These are phyloP conservation scores for Onchidella celtica DNA, from an alignment of 2,888 invertebrate genomes.

Conservation along the genomic window DNA sequence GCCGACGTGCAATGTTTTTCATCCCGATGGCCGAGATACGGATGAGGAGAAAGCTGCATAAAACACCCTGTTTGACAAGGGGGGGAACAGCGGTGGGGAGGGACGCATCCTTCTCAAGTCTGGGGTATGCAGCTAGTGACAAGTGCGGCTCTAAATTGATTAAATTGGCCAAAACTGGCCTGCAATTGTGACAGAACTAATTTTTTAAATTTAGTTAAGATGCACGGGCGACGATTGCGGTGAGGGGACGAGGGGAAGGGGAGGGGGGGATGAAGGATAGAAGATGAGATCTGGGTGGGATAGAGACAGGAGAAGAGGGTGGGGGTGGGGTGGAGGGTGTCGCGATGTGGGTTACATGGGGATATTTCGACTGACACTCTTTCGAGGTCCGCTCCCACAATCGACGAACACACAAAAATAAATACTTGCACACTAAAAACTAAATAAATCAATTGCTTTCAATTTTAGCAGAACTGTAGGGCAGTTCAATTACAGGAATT, in stretches of 20 bases:
- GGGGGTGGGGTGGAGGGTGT: background rate
- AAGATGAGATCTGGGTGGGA: background rate
- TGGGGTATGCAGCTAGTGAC: background rate
- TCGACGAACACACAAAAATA: too few relatives aligned
- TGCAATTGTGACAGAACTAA: background rate
- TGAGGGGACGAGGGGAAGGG: background rate
- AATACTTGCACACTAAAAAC: too few relatives aligned
- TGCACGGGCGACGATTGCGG: too few relatives aligned
- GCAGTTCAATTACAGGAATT: too few relatives aligned
- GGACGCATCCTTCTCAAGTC: background rate
- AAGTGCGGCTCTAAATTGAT: background rate
- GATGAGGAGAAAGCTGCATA: background rate
- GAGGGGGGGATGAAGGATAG: background rate
- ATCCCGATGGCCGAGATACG: too few relatives aligned
- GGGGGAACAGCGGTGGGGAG: too few relatives aligned
- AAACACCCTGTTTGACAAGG: background rate
- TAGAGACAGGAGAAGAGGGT: background rate
- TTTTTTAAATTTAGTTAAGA: background rate
- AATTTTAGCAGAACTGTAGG: too few relatives aligned
- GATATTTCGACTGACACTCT: too few relatives aligned
- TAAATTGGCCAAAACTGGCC: background rate
- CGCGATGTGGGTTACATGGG: too few relatives aligned
- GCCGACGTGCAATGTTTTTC: too few relatives aligned
- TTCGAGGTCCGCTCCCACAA: too few relatives aligned
- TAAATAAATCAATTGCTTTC: too few relatives aligned